These are phyloP conservation scores for Ibycter americanus DNA, from an alignment of 2,797 vertebrate species.

Conservation along the genomic window DNA sequence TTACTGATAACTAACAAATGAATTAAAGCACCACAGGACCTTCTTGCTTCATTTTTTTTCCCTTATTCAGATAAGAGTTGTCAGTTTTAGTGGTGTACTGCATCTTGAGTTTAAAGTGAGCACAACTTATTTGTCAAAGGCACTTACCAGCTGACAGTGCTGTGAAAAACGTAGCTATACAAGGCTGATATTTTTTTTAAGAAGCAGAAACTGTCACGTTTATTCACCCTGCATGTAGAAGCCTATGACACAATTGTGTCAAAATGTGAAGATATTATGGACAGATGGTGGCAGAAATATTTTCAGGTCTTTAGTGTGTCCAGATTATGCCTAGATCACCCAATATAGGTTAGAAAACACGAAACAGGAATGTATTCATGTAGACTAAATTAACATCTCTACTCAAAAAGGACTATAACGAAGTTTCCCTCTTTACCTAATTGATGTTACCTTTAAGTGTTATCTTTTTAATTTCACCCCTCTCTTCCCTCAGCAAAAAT, in stretches of 20 bases:
- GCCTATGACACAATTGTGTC: neutral
- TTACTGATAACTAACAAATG: neutral
- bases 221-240: neutral
- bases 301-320: neutral
- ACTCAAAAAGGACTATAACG: neutral
- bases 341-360: neutral
- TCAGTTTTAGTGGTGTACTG: neutral
- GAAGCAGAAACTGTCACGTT: neutral
- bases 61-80: neutral
- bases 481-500: neutral
- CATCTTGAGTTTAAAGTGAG: neutral
- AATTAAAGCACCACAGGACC: neutral
- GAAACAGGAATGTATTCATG: neutral
- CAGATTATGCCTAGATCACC: neutral
- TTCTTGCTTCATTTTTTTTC: neutral
- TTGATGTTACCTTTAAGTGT: neutral
- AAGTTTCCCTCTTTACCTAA: neutral
- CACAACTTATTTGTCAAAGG: neutral
- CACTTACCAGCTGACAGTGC: neutral
- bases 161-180: slow-evolving; percentile 36
- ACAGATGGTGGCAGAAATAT: neutral
- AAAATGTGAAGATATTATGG: neutral
- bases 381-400: neutral
- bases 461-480: neutral
- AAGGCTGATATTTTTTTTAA: neutral